Percentiles rank a stretch among this genome's conserved stretches.
Conservation (phyloP, 2,797 vertebrate genomes). For the Mormyrops boulengeri region DNA sequence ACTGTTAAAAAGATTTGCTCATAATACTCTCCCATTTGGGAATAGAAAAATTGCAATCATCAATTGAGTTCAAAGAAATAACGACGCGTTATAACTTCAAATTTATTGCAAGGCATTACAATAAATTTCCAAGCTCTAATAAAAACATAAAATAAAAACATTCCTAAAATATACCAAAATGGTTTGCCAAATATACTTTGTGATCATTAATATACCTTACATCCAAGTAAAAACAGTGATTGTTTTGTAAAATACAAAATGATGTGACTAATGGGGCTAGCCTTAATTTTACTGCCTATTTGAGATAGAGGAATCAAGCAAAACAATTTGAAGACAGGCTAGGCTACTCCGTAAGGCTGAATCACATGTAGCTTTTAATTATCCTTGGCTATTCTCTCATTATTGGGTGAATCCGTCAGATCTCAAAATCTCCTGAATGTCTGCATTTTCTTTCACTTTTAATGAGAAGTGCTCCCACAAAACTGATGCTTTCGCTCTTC, state of each 20-base stretch:
- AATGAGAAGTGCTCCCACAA: neutral
- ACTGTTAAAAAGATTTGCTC: too few species aligned
- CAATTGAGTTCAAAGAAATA: neutral
- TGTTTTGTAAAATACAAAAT: neutral
- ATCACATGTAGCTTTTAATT: neutral
- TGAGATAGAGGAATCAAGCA: neutral
- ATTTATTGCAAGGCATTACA: neutral
- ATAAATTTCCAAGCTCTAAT: neutral
- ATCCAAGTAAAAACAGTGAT: neutral
- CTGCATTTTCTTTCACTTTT: neutral
- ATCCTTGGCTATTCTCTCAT: neutral
- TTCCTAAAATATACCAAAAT: neutral
- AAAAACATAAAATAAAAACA: neutral
- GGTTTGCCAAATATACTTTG: neutral
- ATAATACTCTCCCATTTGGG: too few species aligned
- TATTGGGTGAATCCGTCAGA: neutral
- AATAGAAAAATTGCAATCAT: too few species aligned
- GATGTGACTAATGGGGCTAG: neutral
- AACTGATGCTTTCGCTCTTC: neutral
- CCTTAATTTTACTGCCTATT: neutral
- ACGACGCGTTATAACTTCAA: neutral
- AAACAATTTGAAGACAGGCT: neutral
- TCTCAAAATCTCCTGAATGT: neutral
- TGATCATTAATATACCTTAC: neutral
- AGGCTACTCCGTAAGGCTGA: neutral